Base-by-base conservation (phyloP, 2,888 invertebrate genomes). In the Meiosimyza decipiens region DNA sequence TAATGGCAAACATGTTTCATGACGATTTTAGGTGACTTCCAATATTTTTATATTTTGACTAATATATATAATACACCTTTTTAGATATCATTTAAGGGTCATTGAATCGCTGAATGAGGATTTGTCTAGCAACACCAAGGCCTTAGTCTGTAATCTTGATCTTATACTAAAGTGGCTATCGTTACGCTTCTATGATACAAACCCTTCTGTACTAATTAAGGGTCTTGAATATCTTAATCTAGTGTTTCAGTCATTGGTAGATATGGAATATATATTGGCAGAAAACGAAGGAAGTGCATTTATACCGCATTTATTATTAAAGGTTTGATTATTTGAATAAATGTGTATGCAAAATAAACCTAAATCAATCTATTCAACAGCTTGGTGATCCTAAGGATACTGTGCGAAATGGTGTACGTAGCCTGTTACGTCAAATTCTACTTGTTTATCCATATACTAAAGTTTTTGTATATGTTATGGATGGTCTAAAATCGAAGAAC, bases 341-440 rank as follows among this genome's bases (percentile, higher is more conserved):
- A 9, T 40, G 3, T 18, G 3, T 40, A 40, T 40, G 1, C 40
- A 40, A 40, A 40, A 40, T 40, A 9, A 66, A 52, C 40, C 12
- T 12, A 52, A 18, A 60, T 52, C 69, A 74, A 54, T 72, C 70
- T 59, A 55, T 60, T 63, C 79, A 82, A 67, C 72, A 94, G 94
- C 92, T 97, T 74, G 99, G 98, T 4, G 98, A 99, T 86, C 94
- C 98, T 0, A 99, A 99, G 88, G 98, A 99, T 86, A 91, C 96
- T 13, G 96, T 99, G 0, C 91, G 98, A 18, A 94, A 94, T 83
- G 95, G 95, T 51, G 97, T 98, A 0, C 92, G 95, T 75, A 90
- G 92, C 2, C 89, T 99, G 5, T 91, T 99, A 80, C 93, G 93
- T 79, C 94, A 94, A 86, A 93, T 98, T 68, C 93, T 93, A 77